A percentile compares a stretch with the other conserved stretches of the same genome.
phyloP scores from a whole-genome alignment of 2,797 vertebrate species.

The Huso huso region DNA sequence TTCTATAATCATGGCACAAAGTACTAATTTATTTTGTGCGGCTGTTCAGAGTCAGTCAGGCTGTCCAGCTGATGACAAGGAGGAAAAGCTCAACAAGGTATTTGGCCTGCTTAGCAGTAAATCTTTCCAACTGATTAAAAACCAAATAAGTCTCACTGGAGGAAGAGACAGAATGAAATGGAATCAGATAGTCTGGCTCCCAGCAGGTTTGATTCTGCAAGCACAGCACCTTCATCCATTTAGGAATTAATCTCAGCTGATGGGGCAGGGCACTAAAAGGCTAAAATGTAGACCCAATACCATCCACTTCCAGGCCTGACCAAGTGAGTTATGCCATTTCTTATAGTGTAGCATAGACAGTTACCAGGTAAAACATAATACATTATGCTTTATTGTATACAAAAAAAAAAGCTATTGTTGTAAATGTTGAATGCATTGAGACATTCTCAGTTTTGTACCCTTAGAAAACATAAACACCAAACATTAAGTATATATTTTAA shows the following conservation, averaged over 20 bases:
- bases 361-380: no score
- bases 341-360: neutral
- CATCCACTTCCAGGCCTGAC: slow-evolving; percentile 7
- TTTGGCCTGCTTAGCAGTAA: slow-evolving; percentile 12
- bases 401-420: no score
- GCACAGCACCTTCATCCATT: neutral
- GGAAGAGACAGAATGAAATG: slow-evolving; percentile 12
- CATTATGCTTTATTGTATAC: no score
- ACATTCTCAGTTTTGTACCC: no score
- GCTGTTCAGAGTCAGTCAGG: neutral
- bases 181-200: slow-evolving; percentile 3
- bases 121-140: slow-evolving; percentile 13
- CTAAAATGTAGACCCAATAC: neutral
- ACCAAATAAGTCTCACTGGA: slow-evolving; percentile 6
- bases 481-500: no score
- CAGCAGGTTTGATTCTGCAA: slow-evolving; percentile 2
- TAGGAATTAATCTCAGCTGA: slow-evolving; percentile 9
- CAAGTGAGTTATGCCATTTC: slow-evolving; percentile 1
- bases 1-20: neutral
- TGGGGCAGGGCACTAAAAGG: neutral
- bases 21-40: neutral
- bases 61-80: slow-evolving; percentile 11
- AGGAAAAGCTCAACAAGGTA: slow-evolving; percentile 3
- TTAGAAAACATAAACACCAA: no score
- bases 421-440: no score